Conservation (phyloP, 64 coral and sea anemone genomes). For the Pachyseris speciosa region DNA sequence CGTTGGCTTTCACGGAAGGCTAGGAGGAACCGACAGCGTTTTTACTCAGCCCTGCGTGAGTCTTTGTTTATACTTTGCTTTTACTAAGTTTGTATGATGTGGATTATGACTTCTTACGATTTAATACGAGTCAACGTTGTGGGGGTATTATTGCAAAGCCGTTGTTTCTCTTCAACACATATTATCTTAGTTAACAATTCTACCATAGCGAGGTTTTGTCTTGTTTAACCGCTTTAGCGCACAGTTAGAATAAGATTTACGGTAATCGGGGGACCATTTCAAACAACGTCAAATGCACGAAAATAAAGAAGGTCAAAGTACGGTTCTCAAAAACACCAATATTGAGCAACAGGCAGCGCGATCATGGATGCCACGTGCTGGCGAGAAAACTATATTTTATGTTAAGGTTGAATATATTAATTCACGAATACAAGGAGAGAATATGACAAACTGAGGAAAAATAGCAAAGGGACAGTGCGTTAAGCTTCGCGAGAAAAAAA, state of each 20-base stretch:
- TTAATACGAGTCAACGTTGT: too few species aligned
- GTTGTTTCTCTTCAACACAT: too few species aligned
- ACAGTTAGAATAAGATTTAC: neutral
- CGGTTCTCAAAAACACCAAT: neutral
- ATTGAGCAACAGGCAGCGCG: neutral
- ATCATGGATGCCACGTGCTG: neutral
- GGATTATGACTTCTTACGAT: neutral
- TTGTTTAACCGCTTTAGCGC: neutral
- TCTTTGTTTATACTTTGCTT: too few species aligned
- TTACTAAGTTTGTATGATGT: neutral
- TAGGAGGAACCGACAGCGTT: neutral
- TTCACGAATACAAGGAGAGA: too few species aligned
- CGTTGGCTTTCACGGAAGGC: neutral
- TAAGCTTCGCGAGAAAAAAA: neutral
- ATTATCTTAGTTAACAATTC: too few species aligned
- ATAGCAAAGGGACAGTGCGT: neutral
- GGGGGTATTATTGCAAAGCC: too few species aligned
- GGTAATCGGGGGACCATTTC: too few species aligned
- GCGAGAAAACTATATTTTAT: neutral
- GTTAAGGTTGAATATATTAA: too few species aligned
- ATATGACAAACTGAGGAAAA: too few species aligned
- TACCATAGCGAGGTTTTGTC: neutral
- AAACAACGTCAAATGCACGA: too few species aligned
- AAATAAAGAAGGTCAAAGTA: neutral
- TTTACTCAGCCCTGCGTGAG: too few species aligned